phyloP scores from a whole-genome alignment of 2,888 invertebrate genomes.

The Eristalis arbustorum region DNA sequence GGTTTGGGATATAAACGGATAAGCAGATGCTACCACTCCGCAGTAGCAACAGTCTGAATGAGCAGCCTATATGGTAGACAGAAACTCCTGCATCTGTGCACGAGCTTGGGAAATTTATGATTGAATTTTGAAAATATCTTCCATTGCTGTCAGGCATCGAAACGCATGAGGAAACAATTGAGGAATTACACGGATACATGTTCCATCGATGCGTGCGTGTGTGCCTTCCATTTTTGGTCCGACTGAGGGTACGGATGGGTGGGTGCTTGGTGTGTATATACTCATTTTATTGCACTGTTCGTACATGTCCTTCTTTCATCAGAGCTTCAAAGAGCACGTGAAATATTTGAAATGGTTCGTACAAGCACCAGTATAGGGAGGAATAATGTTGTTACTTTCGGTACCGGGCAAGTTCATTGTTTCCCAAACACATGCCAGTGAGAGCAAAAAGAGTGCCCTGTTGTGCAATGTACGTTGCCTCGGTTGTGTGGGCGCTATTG shows the following conservation, averaged over 20 bases:
- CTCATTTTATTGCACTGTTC: neutral
- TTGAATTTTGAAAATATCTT: conserved; percentile 18
- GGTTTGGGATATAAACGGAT: conserved; percentile 7
- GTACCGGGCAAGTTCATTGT: neutral
- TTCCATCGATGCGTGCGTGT: neutral
- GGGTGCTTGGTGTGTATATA: neutral
- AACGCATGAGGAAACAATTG: conserved; percentile 26
- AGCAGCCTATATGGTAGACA: neutral
- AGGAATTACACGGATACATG: neutral
- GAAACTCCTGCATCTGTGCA: neutral
- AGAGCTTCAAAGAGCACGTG: neutral
- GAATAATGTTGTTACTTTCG: neutral
- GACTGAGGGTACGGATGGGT: neutral
- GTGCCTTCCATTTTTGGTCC: neutral
- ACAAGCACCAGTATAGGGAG: neutral
- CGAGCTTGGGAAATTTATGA: conserved; percentile 32
- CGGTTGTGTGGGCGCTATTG: neutral
- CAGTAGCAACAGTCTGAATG: neutral
- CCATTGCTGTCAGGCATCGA: conserved; percentile 13
- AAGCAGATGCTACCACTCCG: conserved; percentile 14
- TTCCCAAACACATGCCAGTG: neutral
- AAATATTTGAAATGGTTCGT: neutral
- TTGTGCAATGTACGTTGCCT: neutral
- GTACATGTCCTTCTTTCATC: neutral
- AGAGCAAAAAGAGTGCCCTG: neutral